A percentile compares a stretch with the other conserved stretches of the same genome.
These are phyloP conservation scores for Procambarus virginalis DNA, from an alignment of 1,140 invertebrate genomes.

Conservation along the genomic window DNA sequence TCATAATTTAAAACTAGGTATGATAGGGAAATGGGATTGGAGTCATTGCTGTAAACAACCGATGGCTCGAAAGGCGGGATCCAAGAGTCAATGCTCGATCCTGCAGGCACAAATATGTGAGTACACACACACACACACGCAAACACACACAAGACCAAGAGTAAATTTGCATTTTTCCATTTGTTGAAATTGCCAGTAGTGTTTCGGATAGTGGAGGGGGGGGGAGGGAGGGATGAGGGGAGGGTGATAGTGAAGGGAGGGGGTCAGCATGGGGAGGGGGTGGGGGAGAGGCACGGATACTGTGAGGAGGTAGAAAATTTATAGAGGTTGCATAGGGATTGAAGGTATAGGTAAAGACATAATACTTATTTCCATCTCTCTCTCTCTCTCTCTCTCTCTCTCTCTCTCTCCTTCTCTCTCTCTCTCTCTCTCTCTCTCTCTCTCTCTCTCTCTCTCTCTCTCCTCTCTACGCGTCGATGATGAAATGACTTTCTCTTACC, in stretches of 20 bases:
- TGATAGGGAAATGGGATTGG: too few relatives aligned
- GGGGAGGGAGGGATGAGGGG: not conserved
- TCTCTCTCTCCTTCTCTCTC: not conserved
- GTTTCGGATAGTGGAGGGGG: not conserved
- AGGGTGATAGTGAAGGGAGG: not conserved
- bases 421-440: conserved; percentile 22
- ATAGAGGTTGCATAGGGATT: not conserved
- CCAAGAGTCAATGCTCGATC: too few relatives aligned
- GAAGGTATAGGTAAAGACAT: not conserved
- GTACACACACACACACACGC: not conserved
- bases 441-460: conserved; percentile 30
- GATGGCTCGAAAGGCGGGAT: too few relatives aligned
- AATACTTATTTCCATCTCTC: not conserved
- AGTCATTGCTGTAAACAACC: too few relatives aligned
- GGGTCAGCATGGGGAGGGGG: not conserved
- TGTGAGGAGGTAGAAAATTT: not conserved
- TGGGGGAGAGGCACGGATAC: not conserved
- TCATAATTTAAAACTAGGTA: too few relatives aligned
- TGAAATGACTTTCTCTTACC: too few relatives aligned
- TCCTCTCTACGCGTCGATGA: not conserved
- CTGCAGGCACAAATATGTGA: too few relatives aligned
- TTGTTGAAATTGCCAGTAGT: not conserved
- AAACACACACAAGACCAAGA: not conserved
- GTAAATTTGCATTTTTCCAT: not conserved
- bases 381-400: not conserved